Base-by-base conservation (phyloP, 1,140 invertebrate species). In the Megalopta genalis region DNA sequence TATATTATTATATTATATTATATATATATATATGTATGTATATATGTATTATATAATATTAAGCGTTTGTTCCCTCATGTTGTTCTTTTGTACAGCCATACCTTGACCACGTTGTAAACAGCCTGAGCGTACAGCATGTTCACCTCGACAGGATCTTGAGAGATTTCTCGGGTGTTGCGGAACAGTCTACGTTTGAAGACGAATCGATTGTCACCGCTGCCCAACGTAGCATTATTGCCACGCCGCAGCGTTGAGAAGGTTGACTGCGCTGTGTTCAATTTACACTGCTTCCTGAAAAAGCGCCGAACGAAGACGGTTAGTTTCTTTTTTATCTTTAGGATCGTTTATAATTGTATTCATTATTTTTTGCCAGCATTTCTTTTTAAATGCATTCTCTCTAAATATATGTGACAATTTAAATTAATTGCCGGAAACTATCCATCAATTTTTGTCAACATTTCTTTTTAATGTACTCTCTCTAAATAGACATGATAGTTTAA, bases 91-190 rank as follows among this genome's bases (percentile, higher is more conserved):
- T n/a, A 16, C 1, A n/a, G 7, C n/a, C 16, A 9, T 65, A 98
- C 97, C 94, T 98, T 98, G 9, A 99, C 98, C 62, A 99, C 97
- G 89, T 96, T 97, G 88, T 98, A 96, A 2, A 99, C 98, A 84
- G 98, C 98, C 93, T 99, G 98, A 57, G 98, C 97, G 93, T 98
- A 99, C 2, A 99, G 93, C 86, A 99, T 95, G 88, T 98, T 98
- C 8, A 99, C 97, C 94, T 99, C 98, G 0, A 99, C 97, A 0
- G 98, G 98, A 93, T 99, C 98, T 92, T 98, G 98, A n/a, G 97
- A 98, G 74, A 99, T 94, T 93, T 99, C 98, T 46, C 97, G 94
- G 4, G 96, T 97, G 82, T 96, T 96, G 77, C 96, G 95, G 93
- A 99, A 99, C 8, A 99, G 91, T 65, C 98, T 94, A 76, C 98